Conservation (phyloP, 2,888 invertebrate species). For the Patella pellucida region DNA sequence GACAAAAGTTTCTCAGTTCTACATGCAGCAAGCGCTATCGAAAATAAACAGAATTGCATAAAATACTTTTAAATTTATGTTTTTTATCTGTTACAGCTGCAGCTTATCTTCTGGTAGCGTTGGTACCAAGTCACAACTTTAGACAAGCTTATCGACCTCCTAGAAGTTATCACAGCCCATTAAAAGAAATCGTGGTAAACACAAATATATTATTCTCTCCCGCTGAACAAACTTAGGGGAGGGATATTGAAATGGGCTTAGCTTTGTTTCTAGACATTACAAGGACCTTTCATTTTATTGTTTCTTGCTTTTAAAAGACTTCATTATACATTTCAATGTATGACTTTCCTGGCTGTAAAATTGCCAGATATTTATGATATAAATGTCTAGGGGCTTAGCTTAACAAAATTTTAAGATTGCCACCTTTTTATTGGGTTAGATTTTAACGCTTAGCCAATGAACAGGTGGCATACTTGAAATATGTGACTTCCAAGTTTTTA, state of each 20-base stretch:
- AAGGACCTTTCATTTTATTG: not conserved
- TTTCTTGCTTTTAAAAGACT: conserved; percentile 5
- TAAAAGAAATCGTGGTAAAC: conserved; percentile 72
- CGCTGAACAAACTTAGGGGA: not conserved
- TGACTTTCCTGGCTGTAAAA: too few relatives aligned
- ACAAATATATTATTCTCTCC: not conserved
- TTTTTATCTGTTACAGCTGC: conserved; percentile 77
- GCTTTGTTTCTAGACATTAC: not conserved
- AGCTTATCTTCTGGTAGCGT: conserved; percentile 87
- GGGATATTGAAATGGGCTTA: not conserved
- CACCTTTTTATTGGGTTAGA: too few relatives aligned
- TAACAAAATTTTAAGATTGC: too few relatives aligned
- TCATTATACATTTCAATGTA: too few relatives aligned
- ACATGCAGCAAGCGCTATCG: too few relatives aligned
- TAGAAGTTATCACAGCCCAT: conserved; percentile 74
- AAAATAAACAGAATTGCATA: too few relatives aligned
- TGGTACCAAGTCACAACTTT: conserved; percentile 92
- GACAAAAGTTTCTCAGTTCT: not conserved
- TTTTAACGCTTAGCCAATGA: too few relatives aligned
- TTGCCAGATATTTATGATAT: too few relatives aligned
- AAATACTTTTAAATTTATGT: not conserved
- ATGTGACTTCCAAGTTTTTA: too few relatives aligned
- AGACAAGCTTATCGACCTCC: conserved; percentile 85
- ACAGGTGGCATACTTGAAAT: too few relatives aligned
- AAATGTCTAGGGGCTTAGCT: too few relatives aligned